Conservation (phyloP, 2,797 vertebrate species). For the Steatocranus sp. region DNA sequence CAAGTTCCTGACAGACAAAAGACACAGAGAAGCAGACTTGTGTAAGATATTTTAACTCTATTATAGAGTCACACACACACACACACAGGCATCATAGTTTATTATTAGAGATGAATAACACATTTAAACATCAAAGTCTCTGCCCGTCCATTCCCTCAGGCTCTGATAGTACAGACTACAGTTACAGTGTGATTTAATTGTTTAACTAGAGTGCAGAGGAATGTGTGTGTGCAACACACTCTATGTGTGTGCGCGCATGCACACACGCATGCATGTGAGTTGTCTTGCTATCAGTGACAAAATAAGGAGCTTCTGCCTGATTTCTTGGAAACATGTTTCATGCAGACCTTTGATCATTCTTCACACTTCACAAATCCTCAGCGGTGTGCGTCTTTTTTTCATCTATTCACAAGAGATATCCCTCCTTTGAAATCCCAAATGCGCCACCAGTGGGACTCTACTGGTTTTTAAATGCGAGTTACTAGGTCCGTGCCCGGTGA, state of each 20-base stretch:
- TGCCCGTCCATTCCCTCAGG: conserved; percentile 7
- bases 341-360: conserved; percentile 13
- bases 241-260: accelerated
- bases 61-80: background rate
- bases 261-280: background rate
- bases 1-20: conserved; percentile 79
- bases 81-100: background rate
- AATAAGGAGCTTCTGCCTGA: background rate
- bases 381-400: background rate
- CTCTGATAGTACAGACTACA: background rate
- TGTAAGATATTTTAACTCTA: conserved; percentile 1
- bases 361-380: background rate
- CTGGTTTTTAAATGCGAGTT: conserved; percentile 8
- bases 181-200: background rate
- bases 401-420: conserved; percentile 20
- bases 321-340: background rate
- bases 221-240: background rate
- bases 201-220: background rate
- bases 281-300: background rate
- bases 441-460: background rate
- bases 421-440: conserved; percentile 11
- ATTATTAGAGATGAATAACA: conserved; percentile 47
- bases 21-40: background rate
- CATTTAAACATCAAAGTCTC: conserved; percentile 45
- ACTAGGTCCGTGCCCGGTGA: background rate